A percentile compares a stretch with the other conserved stretches of the same genome.
Evolutionary conservation across 2,113 vertebrate genomes (phyloP).

Genomic region (Gambusia holbrooki): DNA sequence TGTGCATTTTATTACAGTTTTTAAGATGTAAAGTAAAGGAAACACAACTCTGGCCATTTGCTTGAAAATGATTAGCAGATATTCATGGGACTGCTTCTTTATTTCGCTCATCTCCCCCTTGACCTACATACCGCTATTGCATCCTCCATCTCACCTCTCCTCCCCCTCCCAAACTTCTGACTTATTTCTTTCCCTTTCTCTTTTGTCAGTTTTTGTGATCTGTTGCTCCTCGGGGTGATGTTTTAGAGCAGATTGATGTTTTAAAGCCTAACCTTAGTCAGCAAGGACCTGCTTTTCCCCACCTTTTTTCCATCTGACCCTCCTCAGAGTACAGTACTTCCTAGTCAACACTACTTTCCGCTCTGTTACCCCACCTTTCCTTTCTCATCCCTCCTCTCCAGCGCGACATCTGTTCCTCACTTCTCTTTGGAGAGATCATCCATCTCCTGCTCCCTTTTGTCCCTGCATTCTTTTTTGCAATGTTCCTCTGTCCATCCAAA

Average conservation of each 20-base stretch:
- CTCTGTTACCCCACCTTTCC: slow-evolving; percentile 15
- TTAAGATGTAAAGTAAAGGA: too few species aligned
- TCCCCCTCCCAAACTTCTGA: neutral
- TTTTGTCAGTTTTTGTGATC: slow-evolving; percentile 56
- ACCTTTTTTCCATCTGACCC: slow-evolving; percentile 32
- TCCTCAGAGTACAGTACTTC: slow-evolving; percentile 27
- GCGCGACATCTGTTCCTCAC: slow-evolving; percentile 24
- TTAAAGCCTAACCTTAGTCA: slow-evolving; percentile 46
- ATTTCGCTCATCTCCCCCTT: slow-evolving; percentile 2
- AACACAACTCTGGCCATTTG: too few species aligned
- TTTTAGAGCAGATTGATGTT: slow-evolving; percentile 59
- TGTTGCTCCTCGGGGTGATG: slow-evolving; percentile 62
- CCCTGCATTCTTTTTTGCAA: slow-evolving; percentile 25
- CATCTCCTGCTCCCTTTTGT: slow-evolving; percentile 9
- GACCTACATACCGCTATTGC: neutral
- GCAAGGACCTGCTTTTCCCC: slow-evolving; percentile 17
- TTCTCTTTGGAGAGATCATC: slow-evolving; percentile 8
- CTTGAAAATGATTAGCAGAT: too few species aligned
- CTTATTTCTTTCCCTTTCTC: slow-evolving; percentile 20
- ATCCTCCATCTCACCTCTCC: slow-evolving; percentile 6
- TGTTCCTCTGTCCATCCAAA: slow-evolving; percentile 5
- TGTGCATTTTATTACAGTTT: too few species aligned
- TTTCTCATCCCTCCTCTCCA: slow-evolving; percentile 4
- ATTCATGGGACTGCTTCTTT: too few species aligned
- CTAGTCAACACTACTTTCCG: slow-evolving; percentile 5